These are phyloP conservation scores for Alcedo atthis DNA, from an alignment of 2,797 vertebrate genomes.

Conservation along the genomic window DNA sequence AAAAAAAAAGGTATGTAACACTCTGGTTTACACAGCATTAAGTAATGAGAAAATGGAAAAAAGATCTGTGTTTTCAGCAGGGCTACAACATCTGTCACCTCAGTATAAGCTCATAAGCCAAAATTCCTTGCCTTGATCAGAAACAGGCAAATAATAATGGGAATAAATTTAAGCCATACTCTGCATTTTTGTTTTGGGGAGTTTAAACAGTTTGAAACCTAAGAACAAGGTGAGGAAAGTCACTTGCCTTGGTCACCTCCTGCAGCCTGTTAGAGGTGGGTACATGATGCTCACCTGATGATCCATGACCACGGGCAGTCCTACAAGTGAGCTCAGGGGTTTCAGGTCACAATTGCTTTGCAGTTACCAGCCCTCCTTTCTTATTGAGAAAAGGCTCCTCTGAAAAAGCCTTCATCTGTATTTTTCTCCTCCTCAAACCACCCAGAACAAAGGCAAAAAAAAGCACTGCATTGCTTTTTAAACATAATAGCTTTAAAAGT, in stretches of 20 bases:
- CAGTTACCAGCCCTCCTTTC: background rate
- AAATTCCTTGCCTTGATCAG: background rate
- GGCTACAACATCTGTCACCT: background rate
- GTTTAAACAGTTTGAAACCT: background rate
- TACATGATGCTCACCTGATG: background rate
- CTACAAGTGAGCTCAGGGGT: background rate
- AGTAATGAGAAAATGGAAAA: background rate
- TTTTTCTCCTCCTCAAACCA: background rate
- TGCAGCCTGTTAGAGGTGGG: background rate
- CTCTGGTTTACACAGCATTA: background rate
- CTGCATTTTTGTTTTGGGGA: background rate
- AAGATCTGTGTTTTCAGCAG: background rate
- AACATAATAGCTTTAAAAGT: background rate
- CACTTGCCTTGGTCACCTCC: background rate
- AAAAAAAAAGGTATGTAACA: conserved; percentile 16
- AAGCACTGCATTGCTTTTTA: background rate
- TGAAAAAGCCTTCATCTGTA: background rate
- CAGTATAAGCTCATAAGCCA: background rate
- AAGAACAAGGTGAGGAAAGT: background rate
- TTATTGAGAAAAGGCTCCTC: background rate
- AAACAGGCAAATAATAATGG: background rate
- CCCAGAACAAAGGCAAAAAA: background rate
- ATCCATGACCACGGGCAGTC: background rate
- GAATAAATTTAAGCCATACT: background rate
- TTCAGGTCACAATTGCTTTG: background rate